Evolutionary conservation across 2,797 vertebrate genomes (phyloP).

Genomic region (Apodemus agrarius): DNA sequence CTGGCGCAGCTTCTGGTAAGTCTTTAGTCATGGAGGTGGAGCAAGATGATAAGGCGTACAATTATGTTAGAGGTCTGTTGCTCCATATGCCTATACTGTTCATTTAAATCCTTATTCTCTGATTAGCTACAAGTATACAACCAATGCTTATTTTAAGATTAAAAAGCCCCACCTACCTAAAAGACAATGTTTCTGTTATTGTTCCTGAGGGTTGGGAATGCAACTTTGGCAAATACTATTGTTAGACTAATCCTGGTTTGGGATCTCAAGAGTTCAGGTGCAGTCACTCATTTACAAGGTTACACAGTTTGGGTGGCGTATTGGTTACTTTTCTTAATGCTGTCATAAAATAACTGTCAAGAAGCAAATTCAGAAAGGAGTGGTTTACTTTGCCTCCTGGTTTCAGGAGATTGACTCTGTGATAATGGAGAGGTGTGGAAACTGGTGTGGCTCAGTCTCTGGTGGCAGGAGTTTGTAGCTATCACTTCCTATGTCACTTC

Average conservation of each 20-base stretch:
- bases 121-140: neutral
- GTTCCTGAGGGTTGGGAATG: neutral
- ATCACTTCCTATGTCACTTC: neutral
- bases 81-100: neutral
- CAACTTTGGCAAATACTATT: neutral
- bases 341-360: neutral
- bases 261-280: neutral
- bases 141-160: neutral
- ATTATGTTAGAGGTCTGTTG: neutral
- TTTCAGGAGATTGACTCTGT: neutral
- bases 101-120: neutral
- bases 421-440: too few relatives aligned
- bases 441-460: neutral
- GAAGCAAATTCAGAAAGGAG: neutral
- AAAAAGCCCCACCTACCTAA: neutral
- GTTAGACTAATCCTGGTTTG: neutral
- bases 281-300: neutral
- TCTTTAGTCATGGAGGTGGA: neutral
- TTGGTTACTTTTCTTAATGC: neutral
- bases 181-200: neutral
- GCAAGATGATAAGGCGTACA: neutral
- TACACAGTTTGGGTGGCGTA: neutral
- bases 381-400: too few relatives aligned
- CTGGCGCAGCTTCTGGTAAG: neutral
- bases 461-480: neutral